Evolutionary conservation across 2,797 vertebrate species (phyloP), one percentile per base, ranked within the genome.

Genomic region (Microctenopoma stevenorrisi): DNA sequence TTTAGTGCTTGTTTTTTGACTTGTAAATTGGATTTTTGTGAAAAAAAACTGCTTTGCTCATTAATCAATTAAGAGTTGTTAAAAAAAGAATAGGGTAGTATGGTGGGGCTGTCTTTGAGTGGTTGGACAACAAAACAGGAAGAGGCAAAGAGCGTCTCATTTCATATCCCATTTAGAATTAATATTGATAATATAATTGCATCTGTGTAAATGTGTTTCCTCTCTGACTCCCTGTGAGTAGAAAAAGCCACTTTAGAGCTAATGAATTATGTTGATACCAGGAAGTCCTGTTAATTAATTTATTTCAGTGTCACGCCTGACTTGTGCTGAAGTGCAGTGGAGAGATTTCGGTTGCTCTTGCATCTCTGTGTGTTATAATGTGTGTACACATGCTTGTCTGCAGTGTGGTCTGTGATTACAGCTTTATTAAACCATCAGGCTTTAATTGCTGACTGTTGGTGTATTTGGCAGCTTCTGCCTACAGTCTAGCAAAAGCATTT

Each of bases 401-500:
- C 80, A 72, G 66, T 2, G 70, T n/a, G 56, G 52, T 53, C 26
- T 81, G 59, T 77, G 76, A 83, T 84, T 77, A 50, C 54, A 52
- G 68, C 50, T 48, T 84, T 83, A 76, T 83, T 82, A 79, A 71
- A 75, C 68, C 43, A 25, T 82, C 64, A 44, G 59, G 43, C 49
- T 65, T 42, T 81, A 79, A 79, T 50, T 79, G 65, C 53, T 59
- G 71, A 48, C 18, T 28, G 40, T 57, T 30, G 61, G 64, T 15
- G 10, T 53, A 64, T 43, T 71, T 74, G 77, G 78, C 72, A 78
- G 64, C 54, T 37, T 59, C 48, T 54, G 63, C 44, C 40, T 78
- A 76, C 8, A 70, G 76, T 86, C 57, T 80, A 84, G 83, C 72
- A 60, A 83, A 83, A 85, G 73, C 76, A 80, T 65, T 82, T 86